These are phyloP conservation scores for Lineus longissimus DNA, from an alignment of 1,140 invertebrate genomes.

Conservation along the genomic window DNA sequence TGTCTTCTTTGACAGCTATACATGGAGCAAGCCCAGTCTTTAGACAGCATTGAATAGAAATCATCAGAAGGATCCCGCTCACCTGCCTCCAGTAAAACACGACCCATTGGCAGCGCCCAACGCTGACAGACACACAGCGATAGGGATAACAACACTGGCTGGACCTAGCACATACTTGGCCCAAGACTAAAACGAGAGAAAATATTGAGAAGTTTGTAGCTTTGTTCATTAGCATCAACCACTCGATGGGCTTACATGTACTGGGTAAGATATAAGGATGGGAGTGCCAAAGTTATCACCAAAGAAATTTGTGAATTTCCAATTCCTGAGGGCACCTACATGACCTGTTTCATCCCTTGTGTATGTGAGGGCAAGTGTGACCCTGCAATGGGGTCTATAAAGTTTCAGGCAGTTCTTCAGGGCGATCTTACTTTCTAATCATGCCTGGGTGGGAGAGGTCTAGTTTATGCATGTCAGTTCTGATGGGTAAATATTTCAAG, in stretches of 20 bases:
- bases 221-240: not conserved
- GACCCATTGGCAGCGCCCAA: conserved; percentile 48
- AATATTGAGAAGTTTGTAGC: not conserved
- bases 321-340: not conserved
- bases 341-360: too few relatives aligned
- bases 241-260: not conserved
- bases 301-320: not conserved
- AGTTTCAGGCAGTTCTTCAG: not conserved
- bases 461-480: not conserved
- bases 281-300: too few relatives aligned
- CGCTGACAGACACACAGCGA: conserved; percentile 45
- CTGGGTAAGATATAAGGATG: not conserved
- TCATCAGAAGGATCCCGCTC: not conserved
- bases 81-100: conserved; percentile 39
- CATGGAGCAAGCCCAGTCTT: too few relatives aligned
- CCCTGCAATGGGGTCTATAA: too few relatives aligned
- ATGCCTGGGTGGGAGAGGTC: not conserved
- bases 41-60: too few relatives aligned
- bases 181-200: conserved; percentile 36
- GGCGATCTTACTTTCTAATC: too few relatives aligned
- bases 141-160: conserved; percentile 39
- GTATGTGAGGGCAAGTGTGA: too few relatives aligned
- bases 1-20: not conserved
- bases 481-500: too few relatives aligned
- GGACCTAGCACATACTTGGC: conserved; percentile 35